Evolutionary conservation across 1,140 invertebrate genomes (phyloP), one percentile per base, ranked within the genome.

Genomic region (Drosophila santomea): DNA sequence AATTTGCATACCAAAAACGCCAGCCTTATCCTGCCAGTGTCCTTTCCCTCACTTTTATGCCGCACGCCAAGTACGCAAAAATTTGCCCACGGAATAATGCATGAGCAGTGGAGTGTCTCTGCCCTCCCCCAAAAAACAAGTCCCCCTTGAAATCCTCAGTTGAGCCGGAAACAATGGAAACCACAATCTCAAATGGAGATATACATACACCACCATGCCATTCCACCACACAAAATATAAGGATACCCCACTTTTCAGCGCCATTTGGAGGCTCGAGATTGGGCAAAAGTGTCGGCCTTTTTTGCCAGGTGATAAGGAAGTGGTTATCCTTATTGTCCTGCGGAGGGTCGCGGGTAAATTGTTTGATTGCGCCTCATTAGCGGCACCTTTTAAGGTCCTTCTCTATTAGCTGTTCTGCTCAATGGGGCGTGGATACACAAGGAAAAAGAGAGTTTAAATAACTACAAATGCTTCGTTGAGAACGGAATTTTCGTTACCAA

Each of bases 1-100:
- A 88, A 88, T 88, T 88, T 88, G 83, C 83, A 88, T 88, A 79
- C 63, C 72, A 57, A 88, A 88, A 88, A 85, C 57, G 74, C 68
- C 67, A 47, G 78, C 58, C 58, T 75, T 68, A 88, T 88, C 83
- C 81, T 51, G 59, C 3, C 43, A 2, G 8, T 48, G 58, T 64
- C 28, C 54, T 55, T 74, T 50, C 75, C 57, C 50, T 71, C 78
- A 57, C 74, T 86, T 86, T 75, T 62, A 85, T 60, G 82, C 64
- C 74, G 77, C 57, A 78, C 69, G 78, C 74, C 56, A 54, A 63
- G 66, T 80, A 78, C 67, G 76, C 83, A 59, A 82, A 86, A 86
- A 77, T 83, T 64, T 79, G 63, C 59, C 80, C 66, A 60, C 75
- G 68, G 84, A 88, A 88, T 88, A 89, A 88, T 64, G 80, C 83